A percentile compares a stretch with the other conserved stretches of the same genome.
Evolutionary conservation across 2,888 invertebrate genomes (phyloP).

Genomic region (Acanthosepion lycidas): DNA sequence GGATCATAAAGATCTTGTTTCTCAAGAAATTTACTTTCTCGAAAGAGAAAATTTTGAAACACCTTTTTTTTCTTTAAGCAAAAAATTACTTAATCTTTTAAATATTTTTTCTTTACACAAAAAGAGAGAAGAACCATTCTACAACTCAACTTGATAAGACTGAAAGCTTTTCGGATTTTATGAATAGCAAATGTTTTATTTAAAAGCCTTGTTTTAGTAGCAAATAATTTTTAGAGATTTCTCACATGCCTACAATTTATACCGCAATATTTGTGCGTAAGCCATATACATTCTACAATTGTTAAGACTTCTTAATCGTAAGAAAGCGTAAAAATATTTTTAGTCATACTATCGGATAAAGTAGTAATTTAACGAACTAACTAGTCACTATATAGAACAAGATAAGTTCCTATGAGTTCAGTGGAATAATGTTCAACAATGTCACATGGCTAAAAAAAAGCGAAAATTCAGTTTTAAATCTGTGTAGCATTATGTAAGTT

Average conservation of each 20-base stretch:
- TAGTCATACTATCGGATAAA: neutral
- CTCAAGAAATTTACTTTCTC: too few species aligned
- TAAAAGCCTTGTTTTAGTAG: too few species aligned
- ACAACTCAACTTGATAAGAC: too few species aligned
- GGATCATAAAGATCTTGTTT: neutral
- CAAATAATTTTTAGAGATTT: too few species aligned
- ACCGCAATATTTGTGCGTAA: too few species aligned
- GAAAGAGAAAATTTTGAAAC: neutral
- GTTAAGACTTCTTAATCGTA: neutral
- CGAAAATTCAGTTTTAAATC: neutral
- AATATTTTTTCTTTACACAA: neutral
- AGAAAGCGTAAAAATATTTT: neutral
- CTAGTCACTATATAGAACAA: neutral
- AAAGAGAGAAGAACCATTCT: neutral
- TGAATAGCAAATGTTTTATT: too few species aligned
- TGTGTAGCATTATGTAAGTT: too few species aligned
- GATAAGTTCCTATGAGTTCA: neutral
- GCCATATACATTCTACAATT: neutral
- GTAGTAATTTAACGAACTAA: neutral
- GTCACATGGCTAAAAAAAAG: neutral
- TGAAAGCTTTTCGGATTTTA: too few species aligned
- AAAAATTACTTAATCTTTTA: neutral
- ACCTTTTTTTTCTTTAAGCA: neutral
- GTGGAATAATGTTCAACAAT: too few species aligned
- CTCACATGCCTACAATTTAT: too few species aligned